Evolutionary conservation across 1,140 invertebrate genomes (phyloP), one percentile per base, ranked within the genome.

Genomic region (Atta cephalotes): DNA sequence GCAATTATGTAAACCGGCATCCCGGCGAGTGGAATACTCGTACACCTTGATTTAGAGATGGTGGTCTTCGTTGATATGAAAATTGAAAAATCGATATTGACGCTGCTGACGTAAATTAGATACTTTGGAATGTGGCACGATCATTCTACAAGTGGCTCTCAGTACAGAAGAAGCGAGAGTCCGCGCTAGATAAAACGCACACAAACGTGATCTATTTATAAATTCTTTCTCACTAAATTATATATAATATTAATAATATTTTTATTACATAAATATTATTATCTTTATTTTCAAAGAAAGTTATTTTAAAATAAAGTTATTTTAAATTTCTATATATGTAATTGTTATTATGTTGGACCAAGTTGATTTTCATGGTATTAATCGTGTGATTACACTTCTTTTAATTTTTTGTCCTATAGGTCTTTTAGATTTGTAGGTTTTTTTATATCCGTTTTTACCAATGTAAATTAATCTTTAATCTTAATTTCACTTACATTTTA

Each of bases 1-100:
- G 85, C 87, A 91, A 90, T 90, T 90, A 89, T 78, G 85, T 87
- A 87, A 89, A 85, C 53, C 58, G 60, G 76, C 72, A 76, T 70
- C 39, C 74, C 53, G 45, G 82, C 56, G 65, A 74, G 53, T 65
- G 49, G 77, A 51, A 82, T 76, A 86, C 87, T 79, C 49, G 76
- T 70, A 88, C 49, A 89, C 56, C 49, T 76, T 62, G 80, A 21
- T 84, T 84, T 35, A 76, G 56, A 63, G 77, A 35, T 77, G 85
- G 85, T 56, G 85, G 39, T 86, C 63, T 70, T 39, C 62, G 63
- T 31, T 31, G 77, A 60, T 82, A 65, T 80, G 53, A 80, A 86
- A 86, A 86, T 86, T 86, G 53, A 86, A 86, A 80, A 86, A 80
- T 70, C 39, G 76, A 71, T 76, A 84, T 84, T 84, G 80, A 84